A percentile compares a stretch with the other conserved stretches of the same genome.
Evolutionary conservation across 1,140 invertebrate species (phyloP).

Genomic region (roundworm (Caenorhabditis elegans)): DNA sequence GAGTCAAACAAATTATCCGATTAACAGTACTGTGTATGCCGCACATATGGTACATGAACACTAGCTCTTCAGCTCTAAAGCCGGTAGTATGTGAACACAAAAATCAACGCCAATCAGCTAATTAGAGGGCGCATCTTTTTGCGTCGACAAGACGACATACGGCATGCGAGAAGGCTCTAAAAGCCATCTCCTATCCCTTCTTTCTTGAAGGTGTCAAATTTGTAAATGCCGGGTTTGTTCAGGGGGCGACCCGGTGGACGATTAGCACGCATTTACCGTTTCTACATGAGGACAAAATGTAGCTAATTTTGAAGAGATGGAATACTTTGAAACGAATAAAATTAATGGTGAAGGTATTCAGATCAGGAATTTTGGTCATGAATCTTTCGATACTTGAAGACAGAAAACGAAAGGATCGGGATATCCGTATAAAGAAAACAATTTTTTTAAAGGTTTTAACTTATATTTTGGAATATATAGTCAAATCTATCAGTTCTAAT

Average conservation of each 20-base stretch:
- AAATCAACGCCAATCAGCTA: conserved; percentile 36
- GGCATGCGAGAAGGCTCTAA: conserved; percentile 18
- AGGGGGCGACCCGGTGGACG: not conserved
- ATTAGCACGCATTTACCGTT: conserved; percentile 21
- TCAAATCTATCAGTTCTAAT: too few species aligned
- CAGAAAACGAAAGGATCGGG: too few species aligned
- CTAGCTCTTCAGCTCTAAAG: not conserved
- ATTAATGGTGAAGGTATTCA: not conserved
- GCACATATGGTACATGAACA: not conserved
- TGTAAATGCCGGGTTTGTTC: not conserved
- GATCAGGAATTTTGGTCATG: not conserved
- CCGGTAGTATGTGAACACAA: not conserved
- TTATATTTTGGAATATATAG: too few species aligned
- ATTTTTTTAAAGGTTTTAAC: too few species aligned
- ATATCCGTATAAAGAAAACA: too few species aligned
- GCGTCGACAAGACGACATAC: conserved; percentile 9
- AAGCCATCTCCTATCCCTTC: not conserved
- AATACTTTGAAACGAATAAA: not conserved
- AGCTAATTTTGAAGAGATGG: not conserved
- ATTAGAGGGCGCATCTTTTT: conserved; percentile 19
- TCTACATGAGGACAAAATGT: not conserved
- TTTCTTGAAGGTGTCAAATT: conserved; percentile 1
- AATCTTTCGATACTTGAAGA: too few species aligned
- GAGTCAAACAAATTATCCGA: conserved; percentile 30
- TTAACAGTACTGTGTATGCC: not conserved